Evolutionary conservation across 2,888 invertebrate species (phyloP), one percentile per base, ranked within the genome.

Genomic region (Drosophila atripex): DNA sequence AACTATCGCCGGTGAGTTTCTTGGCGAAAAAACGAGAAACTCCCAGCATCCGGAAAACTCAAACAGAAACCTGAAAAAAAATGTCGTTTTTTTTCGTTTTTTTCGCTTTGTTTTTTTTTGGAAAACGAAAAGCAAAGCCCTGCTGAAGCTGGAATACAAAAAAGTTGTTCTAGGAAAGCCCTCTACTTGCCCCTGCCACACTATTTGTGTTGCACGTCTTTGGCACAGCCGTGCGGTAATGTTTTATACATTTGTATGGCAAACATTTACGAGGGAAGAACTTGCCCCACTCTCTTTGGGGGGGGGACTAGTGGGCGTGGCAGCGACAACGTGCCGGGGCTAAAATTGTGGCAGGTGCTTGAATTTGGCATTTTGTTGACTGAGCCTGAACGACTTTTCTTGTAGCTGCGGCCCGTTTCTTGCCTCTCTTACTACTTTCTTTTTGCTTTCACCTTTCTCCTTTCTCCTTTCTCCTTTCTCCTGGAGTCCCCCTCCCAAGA

Each of bases 291-390:
- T 35, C 28, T 28, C 21, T 23, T 23, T 23, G 21, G 21, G 32
- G 12, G 21, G 11, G 14, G 25, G 21, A 3, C 2, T 8, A 8
- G 39, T 41, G 25, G 50, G 30, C 9, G 55, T 25, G 57, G 57
- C 56, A 60, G 59, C 64, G 80, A 73, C 85, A 86, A 86, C 86
- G 80, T 80, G 84, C 75, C 80, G 77, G 35, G 75, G 66, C 80
- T 73, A 38, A 83, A 80, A 84, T 80, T 86, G 80, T 84, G 85
- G 85, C 86, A 80, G 80, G 80, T 80, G 80, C 80, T 80, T 78
- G 86, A 80, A 80, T 80, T 80, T 84, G 80, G 80, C 73, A 80
- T 80, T 80, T 84, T 80, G 86, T 84, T 80, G 84, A 86, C 86
- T 86, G 72, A 80, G 86, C 80, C 78, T 77, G 84, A 86, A 75